These are phyloP conservation scores for Drosophila peninsularis DNA, from an alignment of 2,888 invertebrate species.

Conservation along the genomic window DNA sequence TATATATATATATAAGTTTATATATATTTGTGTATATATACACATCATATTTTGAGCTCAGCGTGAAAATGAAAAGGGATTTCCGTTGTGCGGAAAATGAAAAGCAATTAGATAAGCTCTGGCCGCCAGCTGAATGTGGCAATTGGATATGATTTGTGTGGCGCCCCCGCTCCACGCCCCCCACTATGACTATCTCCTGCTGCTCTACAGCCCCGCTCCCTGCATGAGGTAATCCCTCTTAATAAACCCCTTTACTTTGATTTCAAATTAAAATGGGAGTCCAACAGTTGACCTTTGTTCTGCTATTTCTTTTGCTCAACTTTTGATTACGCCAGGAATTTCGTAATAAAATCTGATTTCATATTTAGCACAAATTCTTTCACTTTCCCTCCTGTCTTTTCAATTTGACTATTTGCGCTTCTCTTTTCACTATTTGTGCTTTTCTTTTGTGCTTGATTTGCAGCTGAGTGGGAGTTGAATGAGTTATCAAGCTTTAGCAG, in stretches of 20 bases:
- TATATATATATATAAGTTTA: conserved; percentile 6
- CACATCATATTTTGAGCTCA: conserved; percentile 67
- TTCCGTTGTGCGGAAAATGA: conserved; percentile 48
- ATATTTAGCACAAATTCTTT: background rate
- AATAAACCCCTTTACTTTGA: conserved; percentile 14
- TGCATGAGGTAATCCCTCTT: background rate
- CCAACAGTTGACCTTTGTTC: background rate
- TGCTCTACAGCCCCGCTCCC: conserved; percentile 2
- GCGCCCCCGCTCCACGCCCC: no score
- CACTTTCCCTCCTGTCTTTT: background rate
- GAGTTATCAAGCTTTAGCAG: background rate
- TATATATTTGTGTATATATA: conserved; percentile 8
- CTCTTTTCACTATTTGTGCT: background rate
- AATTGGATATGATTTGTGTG: conserved; percentile 56
- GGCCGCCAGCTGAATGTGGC: conserved; percentile 50
- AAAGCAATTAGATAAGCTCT: conserved; percentile 75
- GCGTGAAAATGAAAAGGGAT: conserved; percentile 65
- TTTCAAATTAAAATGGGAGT: conserved; percentile 7
- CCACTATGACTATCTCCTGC: conserved; percentile 19
- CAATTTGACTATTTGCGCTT: background rate
- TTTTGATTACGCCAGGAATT: background rate
- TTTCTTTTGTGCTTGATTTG: background rate
- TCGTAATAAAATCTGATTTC: conserved; percentile 2
- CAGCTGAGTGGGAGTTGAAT: background rate
- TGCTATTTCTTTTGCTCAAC: background rate